Conservation (phyloP, 2,113 vertebrate species). For the Mystacornis crossleyi region DNA sequence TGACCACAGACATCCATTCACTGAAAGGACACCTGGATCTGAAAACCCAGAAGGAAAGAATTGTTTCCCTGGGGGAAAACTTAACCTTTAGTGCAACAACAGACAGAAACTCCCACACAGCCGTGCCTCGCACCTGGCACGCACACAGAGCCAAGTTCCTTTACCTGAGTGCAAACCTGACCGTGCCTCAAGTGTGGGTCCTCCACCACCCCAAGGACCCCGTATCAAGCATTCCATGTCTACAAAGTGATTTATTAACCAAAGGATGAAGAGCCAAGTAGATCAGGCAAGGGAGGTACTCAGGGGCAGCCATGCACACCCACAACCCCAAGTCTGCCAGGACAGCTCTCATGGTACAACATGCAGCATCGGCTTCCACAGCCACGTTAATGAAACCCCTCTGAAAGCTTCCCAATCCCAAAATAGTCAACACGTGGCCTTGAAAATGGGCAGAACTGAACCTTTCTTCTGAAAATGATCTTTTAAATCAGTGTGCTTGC, state of each 20-base stretch:
- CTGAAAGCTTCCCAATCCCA: not conserved
- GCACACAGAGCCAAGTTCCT: not conserved
- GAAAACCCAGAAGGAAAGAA: not conserved
- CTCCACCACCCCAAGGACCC: not conserved
- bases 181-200: rapidly evolving
- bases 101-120: not conserved
- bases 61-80: not conserved
- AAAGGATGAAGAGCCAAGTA: not conserved
- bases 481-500: not conserved
- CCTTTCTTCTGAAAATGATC: not conserved
- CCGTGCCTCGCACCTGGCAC: rapidly evolving
- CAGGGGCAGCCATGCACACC: rapidly evolving
- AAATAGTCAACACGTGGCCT: not conserved
- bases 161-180: not conserved
- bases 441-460: not conserved
- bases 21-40: rapidly evolving
- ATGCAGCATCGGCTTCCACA: rapidly evolving
- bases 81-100: not conserved
- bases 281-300: not conserved
- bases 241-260: not conserved
- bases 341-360: rapidly evolving
- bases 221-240: rapidly evolving
- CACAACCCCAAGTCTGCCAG: not conserved
- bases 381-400: rapidly evolving
- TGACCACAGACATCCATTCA: not conserved